Conservation (phyloP, 2,888 invertebrate genomes). For the Xestia xanthographa region DNA sequence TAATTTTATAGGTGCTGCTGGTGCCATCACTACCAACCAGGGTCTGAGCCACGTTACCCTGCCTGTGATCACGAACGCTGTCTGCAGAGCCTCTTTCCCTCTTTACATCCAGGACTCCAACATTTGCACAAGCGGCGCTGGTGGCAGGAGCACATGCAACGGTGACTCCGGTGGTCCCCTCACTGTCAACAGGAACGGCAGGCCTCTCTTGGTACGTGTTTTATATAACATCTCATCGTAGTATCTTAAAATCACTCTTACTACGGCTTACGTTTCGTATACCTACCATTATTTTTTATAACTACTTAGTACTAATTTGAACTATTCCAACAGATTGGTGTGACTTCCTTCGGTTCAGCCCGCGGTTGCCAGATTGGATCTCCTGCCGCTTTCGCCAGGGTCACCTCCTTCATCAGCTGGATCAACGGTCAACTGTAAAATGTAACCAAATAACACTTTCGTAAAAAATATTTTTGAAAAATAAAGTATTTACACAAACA, state of each 20-base stretch:
- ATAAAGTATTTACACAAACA: background rate
- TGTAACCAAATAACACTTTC: background rate
- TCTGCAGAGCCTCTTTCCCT: constrained; percentile 33
- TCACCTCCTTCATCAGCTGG: constrained; percentile 70
- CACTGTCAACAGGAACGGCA: constrained; percentile 54
- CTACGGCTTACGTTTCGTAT: background rate
- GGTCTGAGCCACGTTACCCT: constrained; percentile 43
- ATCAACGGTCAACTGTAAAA: constrained; percentile 42
- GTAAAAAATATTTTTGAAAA: background rate
- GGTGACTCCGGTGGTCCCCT: constrained; percentile 80
- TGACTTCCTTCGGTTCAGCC: constrained; percentile 73
- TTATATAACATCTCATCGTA: background rate
- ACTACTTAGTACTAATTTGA: background rate
- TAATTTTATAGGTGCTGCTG: background rate
- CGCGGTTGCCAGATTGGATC: constrained; percentile 69
- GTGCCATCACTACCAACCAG: constrained; percentile 8
- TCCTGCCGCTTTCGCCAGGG: constrained; percentile 73
- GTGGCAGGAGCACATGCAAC: constrained; percentile 68
- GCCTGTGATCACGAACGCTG: constrained; percentile 40
- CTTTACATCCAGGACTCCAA: constrained; percentile 64
- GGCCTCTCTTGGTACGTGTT: constrained; percentile 67
- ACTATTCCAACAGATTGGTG: constrained; percentile 71
- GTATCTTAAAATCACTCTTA: background rate
- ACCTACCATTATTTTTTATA: background rate
- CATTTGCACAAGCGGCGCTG: constrained; percentile 72